Evolutionary conservation across 2,797 vertebrate genomes (phyloP).

Genomic region (Columba guinea): DNA sequence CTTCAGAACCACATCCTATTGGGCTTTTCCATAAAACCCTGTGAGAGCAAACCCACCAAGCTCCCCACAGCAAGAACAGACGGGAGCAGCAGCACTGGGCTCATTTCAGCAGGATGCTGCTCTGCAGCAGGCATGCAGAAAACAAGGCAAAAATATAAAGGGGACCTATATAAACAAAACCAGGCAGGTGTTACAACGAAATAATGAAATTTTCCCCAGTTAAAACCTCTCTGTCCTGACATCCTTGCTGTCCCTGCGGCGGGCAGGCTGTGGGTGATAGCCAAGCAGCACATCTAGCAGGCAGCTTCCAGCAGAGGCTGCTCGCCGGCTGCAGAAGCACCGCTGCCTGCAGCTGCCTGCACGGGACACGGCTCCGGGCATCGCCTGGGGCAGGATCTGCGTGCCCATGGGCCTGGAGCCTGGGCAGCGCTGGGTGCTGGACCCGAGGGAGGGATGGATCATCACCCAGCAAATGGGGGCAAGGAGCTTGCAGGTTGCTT

Average conservation of each 20-base stretch:
- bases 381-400: neutral
- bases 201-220: fast-evolving
- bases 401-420: fast-evolving
- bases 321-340: neutral
- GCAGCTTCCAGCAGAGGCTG: conserved; percentile 31
- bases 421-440: neutral
- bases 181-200: neutral
- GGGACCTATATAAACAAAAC: fast-evolving
- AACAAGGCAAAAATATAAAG: neutral
- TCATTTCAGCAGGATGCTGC: fast-evolving
- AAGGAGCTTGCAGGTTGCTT: neutral
- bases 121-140: neutral
- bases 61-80: no score
- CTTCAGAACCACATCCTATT: neutral
- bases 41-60: neutral
- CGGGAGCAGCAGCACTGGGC: fast-evolving
- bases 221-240: neutral
- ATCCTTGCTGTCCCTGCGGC: neutral
- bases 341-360: neutral
- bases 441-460: neutral
- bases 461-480: neutral
- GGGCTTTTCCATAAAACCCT: neutral
- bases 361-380: neutral
- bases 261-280: no score
- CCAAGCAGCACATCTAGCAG: neutral